Evolutionary conservation across 2,797 vertebrate genomes (phyloP).

Genomic region (Pipistrellus nathusii): DNA sequence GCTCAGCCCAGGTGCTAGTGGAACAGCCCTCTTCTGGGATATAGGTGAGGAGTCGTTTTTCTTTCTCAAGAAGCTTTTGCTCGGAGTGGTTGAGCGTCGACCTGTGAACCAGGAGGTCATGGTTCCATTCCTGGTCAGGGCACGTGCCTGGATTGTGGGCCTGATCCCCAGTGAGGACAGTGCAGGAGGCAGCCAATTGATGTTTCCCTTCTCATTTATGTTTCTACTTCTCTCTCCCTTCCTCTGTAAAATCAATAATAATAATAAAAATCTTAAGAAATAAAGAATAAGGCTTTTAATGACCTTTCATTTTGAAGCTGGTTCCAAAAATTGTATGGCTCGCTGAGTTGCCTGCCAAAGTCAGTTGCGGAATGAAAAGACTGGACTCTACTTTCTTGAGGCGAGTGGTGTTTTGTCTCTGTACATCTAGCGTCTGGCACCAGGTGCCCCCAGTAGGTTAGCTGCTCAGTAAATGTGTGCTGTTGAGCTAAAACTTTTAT

Average conservation of each 20-base stretch:
- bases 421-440: neutral
- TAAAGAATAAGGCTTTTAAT: neutral
- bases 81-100: too few species aligned
- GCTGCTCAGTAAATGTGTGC: neutral
- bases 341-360: neutral
- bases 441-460: neutral
- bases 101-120: too few species aligned
- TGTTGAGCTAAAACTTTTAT: too few species aligned
- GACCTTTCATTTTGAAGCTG: neutral
- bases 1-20: neutral
- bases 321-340: neutral
- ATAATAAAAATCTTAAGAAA: too few species aligned
- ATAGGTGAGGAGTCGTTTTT: neutral
- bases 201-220: too few species aligned
- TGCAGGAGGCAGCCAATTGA: too few species aligned
- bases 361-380: neutral
- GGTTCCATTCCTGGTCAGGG: too few species aligned
- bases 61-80: neutral
- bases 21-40: neutral
- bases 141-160: too few species aligned
- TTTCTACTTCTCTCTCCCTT: too few species aligned
- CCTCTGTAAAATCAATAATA: too few species aligned
- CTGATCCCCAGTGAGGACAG: too few species aligned
- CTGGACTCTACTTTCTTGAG: rapidly evolving
- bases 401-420: rapidly evolving